These are phyloP conservation scores for Ostrea edulis DNA, from an alignment of 1,140 invertebrate species.

Conservation along the genomic window DNA sequence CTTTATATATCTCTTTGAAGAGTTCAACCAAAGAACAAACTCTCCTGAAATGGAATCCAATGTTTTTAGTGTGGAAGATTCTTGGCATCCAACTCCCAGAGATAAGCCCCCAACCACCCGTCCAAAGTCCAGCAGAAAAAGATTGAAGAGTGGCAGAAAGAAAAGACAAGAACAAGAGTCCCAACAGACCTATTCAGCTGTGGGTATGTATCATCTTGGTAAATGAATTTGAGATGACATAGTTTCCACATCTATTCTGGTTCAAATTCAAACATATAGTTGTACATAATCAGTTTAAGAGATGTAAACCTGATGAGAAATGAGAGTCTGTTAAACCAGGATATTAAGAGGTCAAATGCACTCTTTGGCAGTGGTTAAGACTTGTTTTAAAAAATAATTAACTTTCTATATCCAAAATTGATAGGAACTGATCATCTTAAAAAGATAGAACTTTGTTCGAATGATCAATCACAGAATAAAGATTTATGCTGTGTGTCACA, in stretches of 20 bases:
- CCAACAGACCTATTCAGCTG: neutral
- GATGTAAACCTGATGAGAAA: too few species aligned
- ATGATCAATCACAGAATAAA: too few species aligned
- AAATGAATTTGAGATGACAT: neutral
- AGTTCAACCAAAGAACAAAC: neutral
- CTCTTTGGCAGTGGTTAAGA: too few species aligned
- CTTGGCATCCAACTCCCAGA: conserved; percentile 19
- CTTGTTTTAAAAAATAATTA: too few species aligned
- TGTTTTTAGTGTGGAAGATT: neutral
- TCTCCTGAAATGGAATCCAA: neutral
- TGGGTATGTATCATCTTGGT: neutral
- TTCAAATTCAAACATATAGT: neutral
- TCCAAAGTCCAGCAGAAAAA: conserved; percentile 50
- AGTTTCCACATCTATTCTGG: neutral
- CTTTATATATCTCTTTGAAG: neutral
- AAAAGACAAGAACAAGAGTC: conserved; percentile 26
- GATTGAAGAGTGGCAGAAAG: conserved; percentile 43
- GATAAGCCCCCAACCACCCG: conserved; percentile 42
- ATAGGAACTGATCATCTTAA: too few species aligned
- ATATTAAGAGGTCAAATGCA: too few species aligned
- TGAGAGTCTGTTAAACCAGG: too few species aligned
- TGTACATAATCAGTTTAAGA: too few species aligned
- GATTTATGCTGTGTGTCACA: too few species aligned
- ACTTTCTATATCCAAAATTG: too few species aligned
- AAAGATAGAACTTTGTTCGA: too few species aligned